Conservation (phyloP, 2,113 vertebrate species). For the Lagopus muta region DNA sequence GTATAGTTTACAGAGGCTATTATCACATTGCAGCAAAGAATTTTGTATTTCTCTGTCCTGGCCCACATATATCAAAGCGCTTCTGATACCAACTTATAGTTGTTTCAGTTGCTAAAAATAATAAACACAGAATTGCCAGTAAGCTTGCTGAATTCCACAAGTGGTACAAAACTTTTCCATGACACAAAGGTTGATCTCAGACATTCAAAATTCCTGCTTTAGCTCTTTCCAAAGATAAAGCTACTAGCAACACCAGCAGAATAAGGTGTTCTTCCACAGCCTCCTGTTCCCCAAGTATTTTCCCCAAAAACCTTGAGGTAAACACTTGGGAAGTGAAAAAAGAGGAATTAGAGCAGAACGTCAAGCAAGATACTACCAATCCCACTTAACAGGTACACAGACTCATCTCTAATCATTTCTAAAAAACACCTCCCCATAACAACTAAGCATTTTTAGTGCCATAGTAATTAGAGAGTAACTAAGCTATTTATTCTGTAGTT, state of each 20-base stretch:
- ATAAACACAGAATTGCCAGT: not conserved
- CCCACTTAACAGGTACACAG: not conserved
- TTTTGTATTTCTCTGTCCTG: not conserved
- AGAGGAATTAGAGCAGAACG: not conserved
- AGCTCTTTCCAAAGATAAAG: not conserved
- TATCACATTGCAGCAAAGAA: not conserved
- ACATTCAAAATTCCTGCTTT: not conserved
- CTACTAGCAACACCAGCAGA: not conserved
- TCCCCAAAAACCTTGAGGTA: not conserved
- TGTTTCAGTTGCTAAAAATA: not conserved
- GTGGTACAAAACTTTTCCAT: not conserved
- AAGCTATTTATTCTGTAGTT: not conserved
- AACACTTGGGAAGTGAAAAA: not conserved
- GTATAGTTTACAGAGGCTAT: not conserved
- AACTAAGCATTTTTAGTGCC: not conserved
- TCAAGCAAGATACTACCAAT: not conserved
- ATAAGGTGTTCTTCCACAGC: not conserved
- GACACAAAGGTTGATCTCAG: not conserved
- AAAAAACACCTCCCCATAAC: not conserved
- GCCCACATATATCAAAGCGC: not conserved
- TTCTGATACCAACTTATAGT: not conserved
- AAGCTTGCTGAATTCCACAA: not conserved
- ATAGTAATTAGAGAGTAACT: not conserved
- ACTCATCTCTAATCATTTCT: not conserved
- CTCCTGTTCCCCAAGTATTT: not conserved